Base-by-base conservation (phyloP, 2,888 invertebrate genomes). In the Rhagium mordax region DNA sequence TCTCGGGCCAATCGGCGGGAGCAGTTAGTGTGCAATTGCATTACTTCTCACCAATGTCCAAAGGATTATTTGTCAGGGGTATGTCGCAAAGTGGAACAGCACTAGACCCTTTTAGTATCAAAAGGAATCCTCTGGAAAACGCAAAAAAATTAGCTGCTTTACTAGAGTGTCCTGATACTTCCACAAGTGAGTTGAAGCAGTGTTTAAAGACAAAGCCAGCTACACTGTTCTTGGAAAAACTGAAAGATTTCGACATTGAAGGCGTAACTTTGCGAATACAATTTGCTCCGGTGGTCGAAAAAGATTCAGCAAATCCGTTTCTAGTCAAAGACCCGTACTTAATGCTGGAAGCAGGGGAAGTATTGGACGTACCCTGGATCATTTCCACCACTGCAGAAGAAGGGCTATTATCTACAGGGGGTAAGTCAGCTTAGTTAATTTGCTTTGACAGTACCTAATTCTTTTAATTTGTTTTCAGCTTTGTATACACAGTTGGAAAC, bases 351-450 rank as follows among this genome's bases (percentile, higher is more conserved):
- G 87, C 89, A 4, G 93, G 93, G 0, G 87, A 89, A 27, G 91
- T 92, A 79, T 88, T 91, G n/a, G 90, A 92, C 72, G 83, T 92
- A 3, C 95, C 95, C 0, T 92, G 94, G 89, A 89, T 94, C 65
- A 89, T 91, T 0, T 91, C 92, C 3, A 90, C 92, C 55, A 91
- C 92, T 0, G 90, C 91, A 7, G 91, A 94, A 70, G 95, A 95
- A 85, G 94, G 94, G 71, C 88, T 93, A n/a, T 93, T 92, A 80
- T 93, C 93, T 21, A 92, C 91, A 55, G 91, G 91, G 82, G 89
- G 93, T 93, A 86, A 78, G 82, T 78, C 6, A 29, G 8, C 7
- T n/a, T n/a, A n/a, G n/a, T n/a, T n/a, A n/a, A n/a, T n/a, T n/a
- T n/a, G n/a, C n/a, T n/a, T n/a, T n/a, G n/a, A n/a, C n/a, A n/a